A percentile compares a stretch with the other conserved stretches of the same genome.
Conservation (phyloP, 2,888 invertebrate genomes). For the Ectobius pallidus region DNA sequence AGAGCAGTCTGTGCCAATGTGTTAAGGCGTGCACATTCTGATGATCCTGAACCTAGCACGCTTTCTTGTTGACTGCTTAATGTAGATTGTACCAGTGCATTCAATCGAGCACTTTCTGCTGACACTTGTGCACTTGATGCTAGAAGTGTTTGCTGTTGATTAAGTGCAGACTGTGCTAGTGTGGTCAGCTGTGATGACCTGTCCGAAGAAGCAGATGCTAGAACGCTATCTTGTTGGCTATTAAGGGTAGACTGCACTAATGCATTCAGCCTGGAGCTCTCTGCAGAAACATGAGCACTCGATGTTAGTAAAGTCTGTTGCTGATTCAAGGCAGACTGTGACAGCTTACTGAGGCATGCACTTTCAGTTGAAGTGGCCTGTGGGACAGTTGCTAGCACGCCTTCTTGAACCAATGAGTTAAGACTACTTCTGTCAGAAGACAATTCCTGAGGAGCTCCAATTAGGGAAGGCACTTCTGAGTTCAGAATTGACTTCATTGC, state of each 20-base stretch:
- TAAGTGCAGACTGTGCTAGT: neutral
- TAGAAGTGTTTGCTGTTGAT: too few relatives aligned
- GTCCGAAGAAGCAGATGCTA: too few relatives aligned
- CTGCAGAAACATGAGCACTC: neutral
- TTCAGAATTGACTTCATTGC: neutral
- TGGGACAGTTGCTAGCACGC: too few relatives aligned
- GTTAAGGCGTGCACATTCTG: neutral
- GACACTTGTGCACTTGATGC: too few relatives aligned
- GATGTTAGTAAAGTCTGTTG: too few relatives aligned
- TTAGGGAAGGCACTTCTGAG: neutral
- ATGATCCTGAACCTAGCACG: neutral
- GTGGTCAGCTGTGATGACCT: too few relatives aligned
- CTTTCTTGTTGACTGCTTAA: slow-evolving; percentile 21
- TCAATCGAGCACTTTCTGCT: slow-evolving; percentile 26
- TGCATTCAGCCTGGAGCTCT: neutral
- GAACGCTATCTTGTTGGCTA: too few relatives aligned
- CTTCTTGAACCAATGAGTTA: too few relatives aligned
- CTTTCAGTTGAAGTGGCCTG: too few relatives aligned
- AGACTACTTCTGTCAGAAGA: too few relatives aligned
- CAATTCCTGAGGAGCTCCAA: neutral
- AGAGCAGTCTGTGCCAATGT: neutral
- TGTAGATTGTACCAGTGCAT: slow-evolving; percentile 35
- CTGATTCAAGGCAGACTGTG: slow-evolving; percentile 27
- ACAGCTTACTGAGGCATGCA: too few relatives aligned
- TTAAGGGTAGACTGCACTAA: too few relatives aligned